Conservation (phyloP, 2,888 invertebrate species). For the Synergus gifuensis region DNA sequence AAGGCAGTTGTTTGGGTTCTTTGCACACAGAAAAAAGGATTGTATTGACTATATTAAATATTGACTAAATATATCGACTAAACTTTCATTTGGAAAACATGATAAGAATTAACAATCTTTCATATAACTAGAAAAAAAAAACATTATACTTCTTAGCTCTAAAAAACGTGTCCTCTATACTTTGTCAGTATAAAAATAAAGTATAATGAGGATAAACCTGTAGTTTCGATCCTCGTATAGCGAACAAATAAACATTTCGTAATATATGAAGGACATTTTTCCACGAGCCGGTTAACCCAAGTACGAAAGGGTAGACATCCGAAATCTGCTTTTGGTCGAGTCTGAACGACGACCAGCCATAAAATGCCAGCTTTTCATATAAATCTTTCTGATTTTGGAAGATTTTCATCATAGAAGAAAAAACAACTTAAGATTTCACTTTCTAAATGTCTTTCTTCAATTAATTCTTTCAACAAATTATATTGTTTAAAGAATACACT, state of each 20-base stretch:
- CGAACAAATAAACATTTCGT: slow-evolving; percentile 21
- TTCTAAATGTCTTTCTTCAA: too few relatives aligned
- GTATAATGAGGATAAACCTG: not conserved
- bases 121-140: too few relatives aligned
- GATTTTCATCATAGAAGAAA: not conserved
- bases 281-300: slow-evolving; percentile 12
- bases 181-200: not conserved
- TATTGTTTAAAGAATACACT: too few relatives aligned
- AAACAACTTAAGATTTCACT: too few relatives aligned
- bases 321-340: not conserved
- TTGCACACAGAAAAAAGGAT: too few relatives aligned
- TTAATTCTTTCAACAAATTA: too few relatives aligned
- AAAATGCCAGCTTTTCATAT: slow-evolving; percentile 20
- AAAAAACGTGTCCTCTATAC: not conserved
- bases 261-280: slow-evolving; percentile 20
- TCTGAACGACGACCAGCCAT: slow-evolving; percentile 5
- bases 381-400: not conserved
- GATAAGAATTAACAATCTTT: too few relatives aligned
- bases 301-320: slow-evolving; percentile 1
- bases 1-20: too few relatives aligned
- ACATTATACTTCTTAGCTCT: too few relatives aligned
- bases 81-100: too few relatives aligned
- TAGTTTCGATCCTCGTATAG: too few relatives aligned
- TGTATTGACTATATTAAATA: not conserved
- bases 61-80: too few relatives aligned